Percentiles rank a stretch among this genome's conserved stretches.
Evolutionary conservation across 1,140 invertebrate genomes (phyloP).

Genomic region (Euura lappo): DNA sequence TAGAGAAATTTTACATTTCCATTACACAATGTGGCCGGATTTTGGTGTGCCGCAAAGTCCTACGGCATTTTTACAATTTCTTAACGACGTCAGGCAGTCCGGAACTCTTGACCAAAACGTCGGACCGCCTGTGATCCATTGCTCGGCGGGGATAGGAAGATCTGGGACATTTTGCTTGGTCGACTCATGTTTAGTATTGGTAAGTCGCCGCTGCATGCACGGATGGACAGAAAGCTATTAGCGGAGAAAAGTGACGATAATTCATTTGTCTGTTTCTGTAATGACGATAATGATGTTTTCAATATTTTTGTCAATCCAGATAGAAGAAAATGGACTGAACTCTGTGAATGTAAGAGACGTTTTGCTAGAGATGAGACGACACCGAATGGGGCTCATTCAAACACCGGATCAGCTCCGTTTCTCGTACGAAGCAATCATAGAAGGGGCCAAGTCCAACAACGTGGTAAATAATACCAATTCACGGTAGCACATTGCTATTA

Average conservation of each 20-base stretch:
- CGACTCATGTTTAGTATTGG: conserved; percentile 88
- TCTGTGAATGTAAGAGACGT: conserved; percentile 79
- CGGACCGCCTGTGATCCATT: conserved; percentile 90
- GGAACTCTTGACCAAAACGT: conserved; percentile 77
- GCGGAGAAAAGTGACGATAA: not conserved
- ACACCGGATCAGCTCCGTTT: conserved; percentile 94
- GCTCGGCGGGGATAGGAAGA: conserved; percentile 96
- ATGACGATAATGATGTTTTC: not conserved
- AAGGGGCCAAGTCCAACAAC: conserved; percentile 72
- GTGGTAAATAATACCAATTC: conserved; percentile 54
- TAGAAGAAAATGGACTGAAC: conserved; percentile 76
- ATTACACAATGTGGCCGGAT: conserved; percentile 99
- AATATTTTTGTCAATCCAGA: conserved; percentile 59
- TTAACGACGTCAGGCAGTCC: conserved; percentile 78
- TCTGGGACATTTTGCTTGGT: conserved; percentile 98
- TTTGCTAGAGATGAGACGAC: conserved; percentile 86
- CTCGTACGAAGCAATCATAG: conserved; percentile 94
- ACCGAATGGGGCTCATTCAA: conserved; percentile 95
- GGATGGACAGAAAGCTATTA: not conserved
- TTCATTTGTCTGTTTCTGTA: not conserved
- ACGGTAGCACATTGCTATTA: conserved; percentile 51
- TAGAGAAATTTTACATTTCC: conserved; percentile 88
- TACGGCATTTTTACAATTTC: conserved; percentile 86
- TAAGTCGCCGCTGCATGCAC: conserved; percentile 52
- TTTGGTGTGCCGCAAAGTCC: conserved; percentile 95